Evolutionary conservation across 64 coral and sea anemone genomes (phyloP), one percentile per base, ranked within the genome.

Genomic region (Porites australiensis): DNA sequence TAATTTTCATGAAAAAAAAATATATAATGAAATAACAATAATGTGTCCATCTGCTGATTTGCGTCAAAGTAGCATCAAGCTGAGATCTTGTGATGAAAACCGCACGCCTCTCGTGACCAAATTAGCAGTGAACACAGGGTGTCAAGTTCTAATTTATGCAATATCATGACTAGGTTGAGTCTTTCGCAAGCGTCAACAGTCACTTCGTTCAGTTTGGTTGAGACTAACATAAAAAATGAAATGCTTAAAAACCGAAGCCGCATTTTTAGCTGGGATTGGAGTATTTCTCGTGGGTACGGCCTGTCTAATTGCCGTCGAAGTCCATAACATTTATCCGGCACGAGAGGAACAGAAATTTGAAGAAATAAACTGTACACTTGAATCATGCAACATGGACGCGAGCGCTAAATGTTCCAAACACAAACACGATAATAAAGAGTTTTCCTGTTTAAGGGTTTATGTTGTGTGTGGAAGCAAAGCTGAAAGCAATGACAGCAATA

Each of bases 321-420:
- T 69, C 7, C 45, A n/a, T 2, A 84, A 50, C 6, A 47, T 84
- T 13, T 84, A 22, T 6, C 81, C 81, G 18, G 81, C 81, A 3
- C 81, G 81, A 44, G 61, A 68, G 44, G 81, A 84, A 43, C 81
- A 84, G 20, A 52, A 3, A 9, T 84, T 84, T 49, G 49, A 84
- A 68, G 46, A 46, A 52, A 84, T 84, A 84, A 84, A 84, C 63
- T 84, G 81, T 13, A 84, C 81, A 21, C 51, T 84, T 19, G 46
- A 9, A 13, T 67, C 46, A 50, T 61, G 62, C 2, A 22, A 84
- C 50, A 84, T 69, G 81, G 9, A 84, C 45, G 46, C 62, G 3
- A 84, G 8, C 67, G n/a, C 18, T 51, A 84, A 84, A 50, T 84
- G 81, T 47, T 64, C 60, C 44, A 9, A 84, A 48, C 67, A 51